phyloP scores from a whole-genome alignment of 53 echinoderm and acorn worm genomes.

The Paracentrotus lividus region DNA sequence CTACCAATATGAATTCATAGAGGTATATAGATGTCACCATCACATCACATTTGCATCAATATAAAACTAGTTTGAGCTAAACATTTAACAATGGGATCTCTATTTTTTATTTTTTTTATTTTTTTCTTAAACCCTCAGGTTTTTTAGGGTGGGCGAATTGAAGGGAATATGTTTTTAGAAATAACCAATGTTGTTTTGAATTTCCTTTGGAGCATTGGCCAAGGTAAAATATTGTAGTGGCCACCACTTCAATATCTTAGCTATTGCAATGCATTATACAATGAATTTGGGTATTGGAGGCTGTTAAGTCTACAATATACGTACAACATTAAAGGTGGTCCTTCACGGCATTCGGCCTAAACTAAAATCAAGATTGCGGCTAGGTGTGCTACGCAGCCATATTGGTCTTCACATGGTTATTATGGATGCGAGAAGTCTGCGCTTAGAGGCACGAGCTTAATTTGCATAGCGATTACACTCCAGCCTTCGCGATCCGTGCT shows the following conservation, averaged over 20 bases:
- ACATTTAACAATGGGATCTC: neutral
- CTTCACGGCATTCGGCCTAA: no score
- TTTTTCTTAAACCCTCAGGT: neutral
- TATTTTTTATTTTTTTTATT: neutral
- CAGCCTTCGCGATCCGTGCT: no score
- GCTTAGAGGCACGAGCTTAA: no score
- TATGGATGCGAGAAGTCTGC: no score
- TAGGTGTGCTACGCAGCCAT: no score
- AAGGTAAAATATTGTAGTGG: neutral
- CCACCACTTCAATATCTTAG: neutral
- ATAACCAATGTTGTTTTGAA: neutral
- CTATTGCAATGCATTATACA: neutral
- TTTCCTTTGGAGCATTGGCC: neutral
- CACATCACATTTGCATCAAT: constrained; percentile 2
- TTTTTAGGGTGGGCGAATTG: neutral
- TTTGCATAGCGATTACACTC: no score
- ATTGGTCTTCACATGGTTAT: no score
- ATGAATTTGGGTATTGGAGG: neutral
- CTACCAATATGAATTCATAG: neutral
- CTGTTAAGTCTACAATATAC: no score
- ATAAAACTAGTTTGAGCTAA: no score
- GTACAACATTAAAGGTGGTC: no score
- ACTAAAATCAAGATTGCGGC: no score
- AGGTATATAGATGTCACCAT: neutral
- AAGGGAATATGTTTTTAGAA: neutral